Evolutionary conservation across 1,140 invertebrate species (phyloP), one percentile per base, ranked within the genome.

Genomic region (Diorhabda elongata): DNA sequence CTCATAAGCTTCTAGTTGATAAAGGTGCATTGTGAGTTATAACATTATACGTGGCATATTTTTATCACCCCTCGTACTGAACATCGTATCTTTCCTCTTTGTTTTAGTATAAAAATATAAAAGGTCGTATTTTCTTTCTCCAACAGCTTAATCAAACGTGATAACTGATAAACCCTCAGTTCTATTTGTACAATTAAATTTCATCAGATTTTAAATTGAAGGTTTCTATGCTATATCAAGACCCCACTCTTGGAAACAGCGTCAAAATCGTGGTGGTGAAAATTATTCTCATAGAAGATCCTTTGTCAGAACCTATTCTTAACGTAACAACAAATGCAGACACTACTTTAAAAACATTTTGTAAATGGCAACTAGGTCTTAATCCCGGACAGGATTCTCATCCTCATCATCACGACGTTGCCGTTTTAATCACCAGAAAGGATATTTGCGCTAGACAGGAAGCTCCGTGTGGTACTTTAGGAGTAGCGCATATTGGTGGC

Each of bases 341-440:
- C 77, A 84, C 87, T 68, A 94, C 93, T 3, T 84, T 97, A 44
- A 85, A 88, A 66, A 92, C 90, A 74, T 97, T 97, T 82, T 97
- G 94, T 82, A 88, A 89, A 73, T 96, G 92, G 90, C 94, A 96
- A 80, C 87, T 89, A 73, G 86, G 86, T 63, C 82, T 92, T 62
- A 96, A 96, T 81, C 90, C 90, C 0, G 82, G 84, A 43, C 87
- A 91, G 73, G 92, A 95, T 71, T 84, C 86, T 3, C 89, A 95
- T 82, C 93, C 93, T 4, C 89, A 94, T 77, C 95, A 97, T 77
- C 95, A 98, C 79, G 96, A 97, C 77, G 93, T 96, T 0, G 96
- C 95, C 56, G 91, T 98, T 73, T 84, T 98, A 4, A 86, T 97
- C 42, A 98, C 96, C 58, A 90, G 94, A 73, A 88, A 90, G 78